Percentiles rank a stretch among this genome's conserved stretches.
Conservation (phyloP, 1,140 invertebrate species). For the Marisa cornuarietis region DNA sequence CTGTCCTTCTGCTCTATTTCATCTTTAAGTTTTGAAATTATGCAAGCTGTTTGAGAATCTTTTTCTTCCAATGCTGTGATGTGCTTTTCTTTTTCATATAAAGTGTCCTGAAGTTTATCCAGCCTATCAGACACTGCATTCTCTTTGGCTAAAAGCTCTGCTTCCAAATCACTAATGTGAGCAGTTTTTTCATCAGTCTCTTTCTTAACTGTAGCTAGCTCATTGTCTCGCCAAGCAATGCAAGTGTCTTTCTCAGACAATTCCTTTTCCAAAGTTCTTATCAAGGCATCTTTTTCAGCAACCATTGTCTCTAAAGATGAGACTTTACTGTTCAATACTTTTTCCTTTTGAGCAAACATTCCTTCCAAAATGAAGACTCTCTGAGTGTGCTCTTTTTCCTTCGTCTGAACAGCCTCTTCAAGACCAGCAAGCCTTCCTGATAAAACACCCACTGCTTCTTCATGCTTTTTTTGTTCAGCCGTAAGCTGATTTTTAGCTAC, state of each 20-base stretch:
- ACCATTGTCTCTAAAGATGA: constrained; percentile 6
- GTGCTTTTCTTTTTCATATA: constrained; percentile 26
- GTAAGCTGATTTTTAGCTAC: neutral
- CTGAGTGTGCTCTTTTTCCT: constrained; percentile 22
- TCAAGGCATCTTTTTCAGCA: neutral
- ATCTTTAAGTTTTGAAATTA: neutral
- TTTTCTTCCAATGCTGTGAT: too few species aligned
- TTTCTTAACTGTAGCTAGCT: constrained; percentile 12
- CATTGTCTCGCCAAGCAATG: constrained; percentile 5
- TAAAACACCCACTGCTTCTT: neutral
- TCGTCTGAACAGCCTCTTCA: neutral
- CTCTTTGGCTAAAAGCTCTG: constrained; percentile 19
- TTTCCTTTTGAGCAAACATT: constrained; percentile 32
- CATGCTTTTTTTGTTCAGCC: constrained; percentile 6
- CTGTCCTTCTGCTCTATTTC: constrained; percentile 9
- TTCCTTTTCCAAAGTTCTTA: neutral
- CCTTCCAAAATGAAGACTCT: constrained; percentile 19
- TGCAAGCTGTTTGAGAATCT: too few species aligned
- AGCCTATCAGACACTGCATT: constrained; percentile 12
- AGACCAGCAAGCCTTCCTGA: neutral
- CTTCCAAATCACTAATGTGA: constrained; percentile 24
- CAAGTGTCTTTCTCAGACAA: neutral
- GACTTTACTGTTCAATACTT: constrained; percentile 19
- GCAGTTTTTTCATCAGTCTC: constrained; percentile 18
- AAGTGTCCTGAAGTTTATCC: constrained; percentile 18